Evolutionary conservation across 2,113 vertebrate species (phyloP), one percentile per base, ranked within the genome.

Genomic region (Ageneiosus marmoratus): DNA sequence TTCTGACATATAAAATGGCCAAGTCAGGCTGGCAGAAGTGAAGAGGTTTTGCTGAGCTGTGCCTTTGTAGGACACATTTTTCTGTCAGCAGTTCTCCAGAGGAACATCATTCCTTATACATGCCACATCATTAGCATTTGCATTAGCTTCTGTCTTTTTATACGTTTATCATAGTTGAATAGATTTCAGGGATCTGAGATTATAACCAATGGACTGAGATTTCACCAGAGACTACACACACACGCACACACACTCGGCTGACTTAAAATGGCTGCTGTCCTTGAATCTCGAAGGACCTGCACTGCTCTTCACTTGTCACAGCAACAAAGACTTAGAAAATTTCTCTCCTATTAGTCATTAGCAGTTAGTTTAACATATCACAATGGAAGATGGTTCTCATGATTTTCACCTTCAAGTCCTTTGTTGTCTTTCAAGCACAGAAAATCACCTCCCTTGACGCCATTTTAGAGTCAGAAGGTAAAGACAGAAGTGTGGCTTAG

Each of bases 221-320:
- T 76, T 76, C 73, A 76, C 73, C 50, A 76, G 73, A 55, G 50
- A 55, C 50, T 55, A 48, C 13, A 22, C 50, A 53, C 18, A 50
- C 73, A 13, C 29, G 12, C 29, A 2, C 48, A 53, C 73, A 55
- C 48, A 74, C 72, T 12, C 10, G 10, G 50, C 73, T 37, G 92
- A 95, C 95, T 94, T 98, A 98, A 99, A 98, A 99, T 99, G 97
- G 97, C 97, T 96, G 96, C 96, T 95, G 77, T 79, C 77, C 91
- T 94, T 94, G 91, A 94, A 95, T 95, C 95, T 96, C 92, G 89
- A 93, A 97, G 96, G 96, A 96, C 92, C 94, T 96, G 95, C 94
- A 94, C 94, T 93, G 96, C 95, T 96, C 95, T 76, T 53, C 73
- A 76, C 73, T 76, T 76, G 73, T 76, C 73, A 76, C 32, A 76